Evolutionary conservation across 2,888 invertebrate species (phyloP), one percentile per base, ranked within the genome.

Genomic region (Trissonchulus sp.): DNA sequence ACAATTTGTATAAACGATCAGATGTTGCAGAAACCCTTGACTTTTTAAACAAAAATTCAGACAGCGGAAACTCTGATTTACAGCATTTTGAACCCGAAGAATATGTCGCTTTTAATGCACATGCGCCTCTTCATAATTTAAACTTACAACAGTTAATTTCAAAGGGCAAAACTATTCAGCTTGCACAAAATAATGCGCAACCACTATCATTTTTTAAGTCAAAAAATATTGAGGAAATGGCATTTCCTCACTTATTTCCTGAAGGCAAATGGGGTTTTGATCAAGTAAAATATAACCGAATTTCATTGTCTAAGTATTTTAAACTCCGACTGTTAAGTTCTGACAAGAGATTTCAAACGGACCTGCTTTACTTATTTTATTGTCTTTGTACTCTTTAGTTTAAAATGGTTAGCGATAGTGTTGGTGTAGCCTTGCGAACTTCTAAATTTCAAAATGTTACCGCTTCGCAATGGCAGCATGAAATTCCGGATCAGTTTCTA

Each of bases 291-390:
- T 23, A 15, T 48, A 48, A 48, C 23, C 48, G 23, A 15, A 48
- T 48, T 48, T 48, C 48, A 15, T 15, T n/a, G 15, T 28, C 8
- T 34, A 8, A 65, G 28, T 65, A 65, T 65, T 65, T 65, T 65
- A 65, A 65, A 28, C 18, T 34, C 8, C 31, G 68, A 34, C 8
- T 65, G 35, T 18, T 33, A 15, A 15, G 15, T 15, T 15, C 8
- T 8, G 68, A 65, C 28, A 65, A 28, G 31, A 30, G 68, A 65
- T 65, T 65, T 65, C 68, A 65, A 34, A 28, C 8, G 18, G 68
- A 65, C 35, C 8, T 65, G 18, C 31, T 30, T 15, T 65, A 65
- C n/a, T 28, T 65, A 15, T 65, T 65, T 28, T 65, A 65, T 34
- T 8, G 8, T 15, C n/a, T 65, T 15, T 65, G 68, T n/a, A 34